Percentiles rank a stretch among this genome's conserved stretches.
Evolutionary conservation across 2,113 vertebrate species (phyloP).

Genomic region (Galemys pyrenaicus): DNA sequence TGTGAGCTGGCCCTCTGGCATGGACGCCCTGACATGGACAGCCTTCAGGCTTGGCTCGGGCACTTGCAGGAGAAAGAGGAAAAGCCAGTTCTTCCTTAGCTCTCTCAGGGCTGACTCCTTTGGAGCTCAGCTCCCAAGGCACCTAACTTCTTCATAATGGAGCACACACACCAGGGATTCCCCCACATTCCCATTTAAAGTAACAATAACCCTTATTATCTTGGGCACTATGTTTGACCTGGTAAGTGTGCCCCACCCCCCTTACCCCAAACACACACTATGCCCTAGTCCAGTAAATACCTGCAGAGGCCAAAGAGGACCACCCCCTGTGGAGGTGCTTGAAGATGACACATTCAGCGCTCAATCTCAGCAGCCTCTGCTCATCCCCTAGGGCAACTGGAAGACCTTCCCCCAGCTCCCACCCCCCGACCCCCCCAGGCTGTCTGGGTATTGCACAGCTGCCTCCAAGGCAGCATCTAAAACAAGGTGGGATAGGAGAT

Average conservation of each 20-base stretch:
- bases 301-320: no score
- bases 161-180: fast-evolving
- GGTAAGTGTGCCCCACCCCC: neutral
- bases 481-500: neutral
- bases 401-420: neutral
- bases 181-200: neutral
- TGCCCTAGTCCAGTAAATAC: no score
- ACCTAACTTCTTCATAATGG: neutral
- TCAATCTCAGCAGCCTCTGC: neutral
- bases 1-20: no score
- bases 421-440: neutral
- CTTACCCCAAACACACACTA: no score
- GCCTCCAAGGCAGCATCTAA: neutral
- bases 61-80: no score
- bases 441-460: fast-evolving
- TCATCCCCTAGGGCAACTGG: neutral
- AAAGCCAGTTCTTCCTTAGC: no score
- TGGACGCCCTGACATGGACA: no score
- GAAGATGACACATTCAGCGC: neutral
- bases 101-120: fast-evolving
- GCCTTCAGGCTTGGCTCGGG: no score
- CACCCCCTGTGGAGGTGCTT: fast-evolving
- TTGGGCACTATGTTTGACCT: neutral
- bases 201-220: neutral
- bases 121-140: neutral